Percentiles rank a stretch among this genome's conserved stretches.
These are phyloP conservation scores for Schizothorax lantsangensis DNA, from an alignment of 2,797 vertebrate species.

Conservation along the genomic window DNA sequence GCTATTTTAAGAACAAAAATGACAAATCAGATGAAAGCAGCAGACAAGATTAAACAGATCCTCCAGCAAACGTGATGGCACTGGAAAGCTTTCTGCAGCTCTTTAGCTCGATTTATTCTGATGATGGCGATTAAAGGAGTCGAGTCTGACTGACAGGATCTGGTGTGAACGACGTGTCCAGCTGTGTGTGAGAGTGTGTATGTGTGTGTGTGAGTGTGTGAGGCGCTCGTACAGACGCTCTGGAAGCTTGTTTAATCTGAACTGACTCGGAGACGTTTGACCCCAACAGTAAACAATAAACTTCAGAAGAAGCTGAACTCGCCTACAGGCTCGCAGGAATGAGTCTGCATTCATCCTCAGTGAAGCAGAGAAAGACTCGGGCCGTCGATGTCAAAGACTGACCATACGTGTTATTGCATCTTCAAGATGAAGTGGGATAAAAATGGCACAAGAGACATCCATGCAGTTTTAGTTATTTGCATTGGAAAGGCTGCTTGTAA, in stretches of 20 bases:
- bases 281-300: constrained; percentile 40
- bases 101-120: constrained; percentile 27
- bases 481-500: neutral
- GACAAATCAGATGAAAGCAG: constrained; percentile 29
- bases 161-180: neutral
- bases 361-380: neutral
- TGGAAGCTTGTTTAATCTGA: constrained; percentile 27
- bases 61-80: neutral
- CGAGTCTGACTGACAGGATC: neutral
- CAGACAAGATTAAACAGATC: neutral
- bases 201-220: neutral
- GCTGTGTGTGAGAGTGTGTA: neutral
- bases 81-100: neutral
- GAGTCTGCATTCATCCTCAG: neutral
- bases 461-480: neutral
- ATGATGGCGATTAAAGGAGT: constrained; percentile 10
- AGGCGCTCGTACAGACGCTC: constrained; percentile 11
- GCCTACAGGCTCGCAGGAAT: constrained; percentile 12
- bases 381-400: neutral
- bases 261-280: constrained; percentile 22
- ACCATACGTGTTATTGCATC: neutral
- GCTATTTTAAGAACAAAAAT: neutral
- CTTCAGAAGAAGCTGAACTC: neutral
- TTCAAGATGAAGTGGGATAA: neutral
- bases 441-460: neutral